These are phyloP conservation scores for Drosophila algonquin DNA, from an alignment of 2,888 invertebrate species.

Conservation along the genomic window DNA sequence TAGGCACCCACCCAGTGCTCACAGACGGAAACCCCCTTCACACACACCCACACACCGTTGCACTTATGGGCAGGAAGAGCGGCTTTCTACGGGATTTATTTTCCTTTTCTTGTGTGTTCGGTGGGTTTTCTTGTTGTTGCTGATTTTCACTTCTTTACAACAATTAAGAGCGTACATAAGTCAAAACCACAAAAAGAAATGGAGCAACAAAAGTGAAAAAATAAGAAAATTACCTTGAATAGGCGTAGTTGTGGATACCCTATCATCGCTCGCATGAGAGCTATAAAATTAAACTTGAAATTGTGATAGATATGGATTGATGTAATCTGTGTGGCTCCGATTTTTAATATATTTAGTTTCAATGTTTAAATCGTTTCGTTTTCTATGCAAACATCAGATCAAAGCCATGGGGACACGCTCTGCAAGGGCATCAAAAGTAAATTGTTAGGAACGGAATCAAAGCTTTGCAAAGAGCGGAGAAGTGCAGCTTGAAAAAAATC, in stretches of 20 bases:
- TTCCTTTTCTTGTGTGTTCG: conserved; percentile 41
- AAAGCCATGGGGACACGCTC: not conserved
- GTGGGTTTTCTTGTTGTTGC: conserved; percentile 47
- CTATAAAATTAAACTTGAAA: no score
- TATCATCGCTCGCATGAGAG: not conserved
- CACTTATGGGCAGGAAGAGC: conserved; percentile 54
- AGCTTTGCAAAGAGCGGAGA: conserved; percentile 8
- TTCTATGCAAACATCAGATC: not conserved
- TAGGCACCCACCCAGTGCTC: not conserved
- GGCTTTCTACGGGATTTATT: conserved; percentile 72
- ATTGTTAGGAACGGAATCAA: conserved; percentile 68
- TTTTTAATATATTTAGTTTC: not conserved
- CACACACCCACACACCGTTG: conserved; percentile 38
- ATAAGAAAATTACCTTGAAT: conserved; percentile 13
- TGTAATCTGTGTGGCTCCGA: not conserved
- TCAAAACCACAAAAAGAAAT: conserved; percentile 77
- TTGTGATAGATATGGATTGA: no score
- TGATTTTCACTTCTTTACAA: conserved; percentile 80
- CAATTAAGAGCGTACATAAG: conserved; percentile 78
- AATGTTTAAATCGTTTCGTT: not conserved
- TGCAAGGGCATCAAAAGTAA: conserved; percentile 47
- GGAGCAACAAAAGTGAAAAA: conserved; percentile 66
- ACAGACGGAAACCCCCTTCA: not conserved
- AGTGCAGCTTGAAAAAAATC: conserved; percentile 46
- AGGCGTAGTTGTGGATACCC: conserved; percentile 4